A percentile compares a stretch with the other conserved stretches of the same genome.
These are phyloP conservation scores for Trachymyrmex septentrionalis DNA, from an alignment of 1,140 invertebrate genomes.

Conservation along the genomic window DNA sequence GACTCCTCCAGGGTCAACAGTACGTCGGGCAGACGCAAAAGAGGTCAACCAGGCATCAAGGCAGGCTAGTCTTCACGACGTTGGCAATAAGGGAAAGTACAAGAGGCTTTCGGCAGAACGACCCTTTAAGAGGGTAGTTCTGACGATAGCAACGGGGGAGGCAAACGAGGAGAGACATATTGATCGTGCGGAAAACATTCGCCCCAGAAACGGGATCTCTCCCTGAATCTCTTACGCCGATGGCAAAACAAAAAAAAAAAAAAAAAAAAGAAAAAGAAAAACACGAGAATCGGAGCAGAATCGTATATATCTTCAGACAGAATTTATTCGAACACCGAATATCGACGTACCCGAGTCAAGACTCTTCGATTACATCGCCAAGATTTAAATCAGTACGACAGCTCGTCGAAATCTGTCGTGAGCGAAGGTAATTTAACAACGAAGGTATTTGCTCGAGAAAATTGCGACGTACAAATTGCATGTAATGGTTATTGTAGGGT, in stretches of 20 bases:
- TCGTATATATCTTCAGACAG: neutral
- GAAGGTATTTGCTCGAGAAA: constrained; percentile 44
- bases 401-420: constrained; percentile 49
- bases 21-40: constrained; percentile 26
- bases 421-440: constrained; percentile 34
- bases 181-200: constrained; percentile 75
- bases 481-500: constrained; percentile 54
- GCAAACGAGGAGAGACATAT: constrained; percentile 60
- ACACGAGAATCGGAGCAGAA: too few species aligned
- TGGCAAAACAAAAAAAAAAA: neutral
- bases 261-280: neutral
- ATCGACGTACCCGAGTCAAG: constrained; percentile 37
- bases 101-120: constrained; percentile 41
- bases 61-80: constrained; percentile 1
- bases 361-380: neutral
- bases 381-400: constrained; percentile 34
- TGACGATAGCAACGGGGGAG: constrained; percentile 5
- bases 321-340: constrained; percentile 4
- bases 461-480: constrained; percentile 58
- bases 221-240: constrained; percentile 4
- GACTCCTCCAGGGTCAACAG: constrained; percentile 39
- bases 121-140: constrained; percentile 43
- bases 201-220: constrained; percentile 46
- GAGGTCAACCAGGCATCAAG: constrained; percentile 42
- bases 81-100: constrained; percentile 43